Base-by-base conservation (phyloP, 2,113 vertebrate species). In the Burhinus oedicnemus region DNA sequence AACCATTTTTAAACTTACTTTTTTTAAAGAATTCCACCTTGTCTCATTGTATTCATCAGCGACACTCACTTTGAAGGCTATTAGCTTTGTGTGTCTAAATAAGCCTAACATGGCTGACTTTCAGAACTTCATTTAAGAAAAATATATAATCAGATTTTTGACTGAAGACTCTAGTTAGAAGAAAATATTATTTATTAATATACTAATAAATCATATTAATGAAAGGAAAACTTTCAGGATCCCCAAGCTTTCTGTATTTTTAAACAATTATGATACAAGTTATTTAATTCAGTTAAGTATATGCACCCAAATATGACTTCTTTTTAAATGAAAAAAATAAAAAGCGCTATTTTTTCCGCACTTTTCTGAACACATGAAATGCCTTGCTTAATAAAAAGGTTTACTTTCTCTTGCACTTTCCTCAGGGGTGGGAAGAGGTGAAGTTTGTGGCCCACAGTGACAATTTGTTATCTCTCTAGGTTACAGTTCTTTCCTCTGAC, bases 251-350 rank as follows among this genome's bases (percentile, higher is more conserved):
- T 27, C 27, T 17, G 4, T 38, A 18, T 76, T 76, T 80, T 45
- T 36, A 54, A 51, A 7, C 2, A 34, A 17, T 29, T 82, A 52
- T 25, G 6, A 69, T 19, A 20, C 3, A 64, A 11, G 9, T 32
- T 76, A 79, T 20, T 68, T 86, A 68, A 42, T 87, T 57, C 11
- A 52, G 7, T 20, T 78, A 32, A 83, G 58, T 51, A 51, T 32
- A 32, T 15, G 3, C 14, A 69, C 47, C 3, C 25, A 72, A 55
- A 12, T 2, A 20, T 51, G 3, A 4, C 13, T 2, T 2, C 2
- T 23, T 64, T 54, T 29, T 30, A 75, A 89, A 64, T 36, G 2
- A 66, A 36, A 40, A 42, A 42, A 26, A 12, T 22, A 54, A 12
- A 9, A 9, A 14, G 4, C 0, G 4, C 9, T 29, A n/a, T 4